Percentiles rank a stretch among this genome's conserved stretches.
These are phyloP conservation scores for Lamellibrachia satsuma DNA, from an alignment of 2,888 invertebrate species.

Conservation along the genomic window DNA sequence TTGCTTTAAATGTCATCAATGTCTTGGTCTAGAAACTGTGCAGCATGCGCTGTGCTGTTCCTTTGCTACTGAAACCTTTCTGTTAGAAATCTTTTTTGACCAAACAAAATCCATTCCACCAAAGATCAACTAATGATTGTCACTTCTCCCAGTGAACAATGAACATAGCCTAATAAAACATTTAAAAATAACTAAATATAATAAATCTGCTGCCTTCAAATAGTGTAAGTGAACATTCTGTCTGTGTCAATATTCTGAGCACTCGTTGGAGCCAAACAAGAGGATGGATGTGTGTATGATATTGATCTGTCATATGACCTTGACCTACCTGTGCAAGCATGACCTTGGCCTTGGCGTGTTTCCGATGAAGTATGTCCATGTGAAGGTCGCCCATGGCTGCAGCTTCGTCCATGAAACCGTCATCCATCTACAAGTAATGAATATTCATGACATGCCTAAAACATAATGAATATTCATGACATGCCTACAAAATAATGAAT, in stretches of 20 bases:
- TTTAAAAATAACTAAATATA: not conserved
- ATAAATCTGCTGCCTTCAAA: not conserved
- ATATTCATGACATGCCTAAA: conserved; percentile 27
- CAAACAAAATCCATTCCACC: not conserved
- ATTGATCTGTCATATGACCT: not conserved
- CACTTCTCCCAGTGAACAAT: not conserved
- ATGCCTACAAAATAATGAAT: conserved; percentile 26
- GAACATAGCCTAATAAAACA: not conserved
- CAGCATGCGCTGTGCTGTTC: not conserved
- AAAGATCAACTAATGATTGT: not conserved
- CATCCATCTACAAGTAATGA: conserved; percentile 54
- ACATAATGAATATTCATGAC: not conserved
- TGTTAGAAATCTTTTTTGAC: not conserved
- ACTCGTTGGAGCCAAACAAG: too few species aligned
- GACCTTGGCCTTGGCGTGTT: not conserved
- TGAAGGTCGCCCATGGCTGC: conserved; percentile 57
- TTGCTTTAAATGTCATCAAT: not conserved
- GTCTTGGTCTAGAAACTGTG: not conserved
- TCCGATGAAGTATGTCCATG: conserved; percentile 26
- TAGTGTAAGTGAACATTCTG: not conserved
- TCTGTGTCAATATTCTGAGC: too few species aligned
- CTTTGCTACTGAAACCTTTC: not conserved
- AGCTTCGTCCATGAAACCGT: conserved; percentile 62
- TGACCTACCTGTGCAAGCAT: not conserved
- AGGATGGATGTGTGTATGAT: too few species aligned